A percentile compares a stretch with the other conserved stretches of the same genome.
phyloP scores from a whole-genome alignment of 2,797 vertebrate species.

The Rhinogobio ventralis region DNA sequence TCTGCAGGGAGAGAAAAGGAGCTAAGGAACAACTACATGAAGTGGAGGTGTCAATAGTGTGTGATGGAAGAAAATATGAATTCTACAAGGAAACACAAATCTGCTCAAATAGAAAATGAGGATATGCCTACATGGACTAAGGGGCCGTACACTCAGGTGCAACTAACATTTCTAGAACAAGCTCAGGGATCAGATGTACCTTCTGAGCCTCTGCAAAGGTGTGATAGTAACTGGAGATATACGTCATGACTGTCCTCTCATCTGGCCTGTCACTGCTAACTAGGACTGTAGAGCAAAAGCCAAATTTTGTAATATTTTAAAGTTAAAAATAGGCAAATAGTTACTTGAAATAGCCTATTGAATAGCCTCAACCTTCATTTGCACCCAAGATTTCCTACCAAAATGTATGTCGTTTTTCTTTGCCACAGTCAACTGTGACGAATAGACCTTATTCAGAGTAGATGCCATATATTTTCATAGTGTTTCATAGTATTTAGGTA shows the following conservation, averaged over 20 bases:
- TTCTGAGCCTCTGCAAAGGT: conserved; percentile 76
- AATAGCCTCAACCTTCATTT: too few relatives aligned
- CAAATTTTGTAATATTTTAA: neutral
- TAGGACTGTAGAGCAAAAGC: conserved; percentile 73
- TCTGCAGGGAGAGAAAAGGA: conserved; percentile 79
- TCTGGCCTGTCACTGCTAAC: conserved; percentile 72
- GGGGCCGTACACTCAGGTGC: neutral
- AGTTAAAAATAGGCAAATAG: neutral
- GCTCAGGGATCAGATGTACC: conserved; percentile 62
- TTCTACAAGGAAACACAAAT: neutral
- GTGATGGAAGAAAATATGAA: neutral
- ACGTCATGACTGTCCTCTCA: conserved; percentile 75
- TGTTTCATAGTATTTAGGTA: neutral
- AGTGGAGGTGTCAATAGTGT: neutral
- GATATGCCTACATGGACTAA: neutral
- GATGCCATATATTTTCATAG: neutral
- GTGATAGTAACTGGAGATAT: conserved; percentile 76
- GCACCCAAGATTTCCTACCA: neutral
- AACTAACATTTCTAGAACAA: neutral
- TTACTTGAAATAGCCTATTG: neutral
- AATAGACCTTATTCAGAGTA: neutral
- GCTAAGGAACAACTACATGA: conserved; percentile 6
- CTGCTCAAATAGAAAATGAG: neutral
- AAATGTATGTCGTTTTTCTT: neutral
- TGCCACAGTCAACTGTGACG: neutral